Percentiles rank a stretch among this genome's conserved stretches.
Evolutionary conservation across 2,797 vertebrate species (phyloP).

Genomic region (Adrianichthys oophorus): DNA sequence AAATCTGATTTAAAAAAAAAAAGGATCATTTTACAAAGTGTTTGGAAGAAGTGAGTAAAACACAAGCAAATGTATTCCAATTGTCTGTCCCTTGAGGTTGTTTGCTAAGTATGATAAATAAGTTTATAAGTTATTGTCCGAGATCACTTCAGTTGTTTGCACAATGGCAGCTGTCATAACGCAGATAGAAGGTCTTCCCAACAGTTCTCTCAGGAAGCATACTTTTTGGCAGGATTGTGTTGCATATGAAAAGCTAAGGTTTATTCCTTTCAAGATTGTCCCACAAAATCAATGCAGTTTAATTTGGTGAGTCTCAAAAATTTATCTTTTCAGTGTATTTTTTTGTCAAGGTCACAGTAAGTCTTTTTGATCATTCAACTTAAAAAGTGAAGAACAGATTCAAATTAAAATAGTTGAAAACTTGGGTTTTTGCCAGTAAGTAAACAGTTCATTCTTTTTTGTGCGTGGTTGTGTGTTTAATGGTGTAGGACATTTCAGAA

Average conservation of each 20-base stretch:
- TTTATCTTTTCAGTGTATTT: neutral
- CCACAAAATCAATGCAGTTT: constrained; percentile 10
- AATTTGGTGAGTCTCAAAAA: neutral
- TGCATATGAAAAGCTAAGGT: neutral
- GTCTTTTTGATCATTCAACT: neutral
- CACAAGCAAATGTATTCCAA: neutral
- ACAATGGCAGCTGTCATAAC: neutral
- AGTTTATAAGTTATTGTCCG: too few relatives aligned
- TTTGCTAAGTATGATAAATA: neutral
- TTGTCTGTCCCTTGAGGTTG: neutral
- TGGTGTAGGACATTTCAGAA: too few relatives aligned
- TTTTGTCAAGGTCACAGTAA: neutral
- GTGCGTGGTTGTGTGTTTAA: too few relatives aligned
- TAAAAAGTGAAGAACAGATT: constrained; percentile 20
- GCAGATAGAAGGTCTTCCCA: neutral
- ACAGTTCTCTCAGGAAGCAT: neutral
- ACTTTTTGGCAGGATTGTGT: neutral
- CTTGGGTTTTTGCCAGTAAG: too few relatives aligned
- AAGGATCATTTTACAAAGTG: neutral
- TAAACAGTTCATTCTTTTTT: too few relatives aligned
- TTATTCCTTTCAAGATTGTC: constrained; percentile 6
- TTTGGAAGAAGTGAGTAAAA: neutral
- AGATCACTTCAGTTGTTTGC: neutral
- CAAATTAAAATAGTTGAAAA: constrained; percentile 16
- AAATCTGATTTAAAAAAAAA: neutral